Conservation (phyloP, 2,113 vertebrate species). For the Circaetus cinerascens region DNA sequence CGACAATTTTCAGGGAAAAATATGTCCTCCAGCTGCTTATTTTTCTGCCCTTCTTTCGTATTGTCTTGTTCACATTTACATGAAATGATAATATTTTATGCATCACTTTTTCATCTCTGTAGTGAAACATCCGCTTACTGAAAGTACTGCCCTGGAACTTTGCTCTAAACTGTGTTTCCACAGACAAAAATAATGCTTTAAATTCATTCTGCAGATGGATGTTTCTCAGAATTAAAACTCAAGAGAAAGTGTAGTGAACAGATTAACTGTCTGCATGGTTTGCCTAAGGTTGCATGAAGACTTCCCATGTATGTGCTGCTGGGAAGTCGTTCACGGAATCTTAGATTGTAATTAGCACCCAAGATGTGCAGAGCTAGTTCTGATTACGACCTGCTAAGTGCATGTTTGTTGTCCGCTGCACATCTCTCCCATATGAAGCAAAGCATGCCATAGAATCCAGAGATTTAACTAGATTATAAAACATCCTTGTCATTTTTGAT, state of each 20-base stretch:
- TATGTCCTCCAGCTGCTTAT: neutral
- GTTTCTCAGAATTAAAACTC: neutral
- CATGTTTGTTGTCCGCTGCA: neutral
- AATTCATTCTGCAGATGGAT: neutral
- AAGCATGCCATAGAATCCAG: neutral
- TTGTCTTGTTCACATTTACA: neutral
- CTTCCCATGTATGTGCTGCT: neutral
- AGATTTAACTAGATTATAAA: neutral
- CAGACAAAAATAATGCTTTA: neutral
- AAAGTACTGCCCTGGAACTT: neutral
- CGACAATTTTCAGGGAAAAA: neutral
- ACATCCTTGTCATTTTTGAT: neutral
- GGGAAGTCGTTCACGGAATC: neutral
- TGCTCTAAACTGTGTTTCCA: neutral
- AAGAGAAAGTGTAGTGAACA: neutral
- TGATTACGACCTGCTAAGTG: neutral
- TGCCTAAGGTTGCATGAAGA: neutral
- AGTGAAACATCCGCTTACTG: neutral
- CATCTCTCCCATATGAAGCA: neutral
- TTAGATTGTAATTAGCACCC: neutral
- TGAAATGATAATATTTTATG: neutral
- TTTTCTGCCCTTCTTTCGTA: neutral
- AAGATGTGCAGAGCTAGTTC: neutral
- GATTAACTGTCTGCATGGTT: neutral
- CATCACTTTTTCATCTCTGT: neutral